Conservation (phyloP, 1,140 invertebrate genomes). For the Zelostemma sp. region DNA sequence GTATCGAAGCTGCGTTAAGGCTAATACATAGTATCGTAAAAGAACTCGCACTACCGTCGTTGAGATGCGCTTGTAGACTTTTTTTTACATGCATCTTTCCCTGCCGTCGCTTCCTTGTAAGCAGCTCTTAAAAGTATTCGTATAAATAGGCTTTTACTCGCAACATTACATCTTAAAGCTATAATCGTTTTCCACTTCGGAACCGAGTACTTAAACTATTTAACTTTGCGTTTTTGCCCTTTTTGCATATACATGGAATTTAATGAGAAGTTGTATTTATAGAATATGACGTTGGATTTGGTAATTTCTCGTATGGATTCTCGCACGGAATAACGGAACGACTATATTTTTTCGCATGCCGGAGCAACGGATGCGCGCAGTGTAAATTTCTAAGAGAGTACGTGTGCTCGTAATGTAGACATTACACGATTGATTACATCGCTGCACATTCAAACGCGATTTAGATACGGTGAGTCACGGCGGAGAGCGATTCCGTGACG, state of each 20-base stretch:
- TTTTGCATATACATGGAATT: background rate
- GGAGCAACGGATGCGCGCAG: too few species aligned
- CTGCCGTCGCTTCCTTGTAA: conserved; percentile 25
- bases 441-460: conserved; percentile 38
- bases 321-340: too few species aligned
- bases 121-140: conserved; percentile 31
- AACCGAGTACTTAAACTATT: conserved; percentile 10
- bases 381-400: conserved; percentile 30
- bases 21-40: conserved; percentile 33
- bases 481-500: conserved; percentile 41
- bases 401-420: conserved; percentile 21
- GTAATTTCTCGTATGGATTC: background rate
- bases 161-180: conserved; percentile 23
- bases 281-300: background rate
- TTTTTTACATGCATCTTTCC: conserved; percentile 24
- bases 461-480: conserved; percentile 45
- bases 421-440: conserved; percentile 45
- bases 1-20: conserved; percentile 30
- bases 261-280: background rate
- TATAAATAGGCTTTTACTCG: conserved; percentile 41
- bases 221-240: background rate
- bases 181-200: conserved; percentile 34
- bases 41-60: conserved; percentile 28
- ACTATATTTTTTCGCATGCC: too few species aligned
- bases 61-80: conserved; percentile 14